Conservation (phyloP, 2,797 vertebrate species). For the Mormyrus proboscirostris region DNA sequence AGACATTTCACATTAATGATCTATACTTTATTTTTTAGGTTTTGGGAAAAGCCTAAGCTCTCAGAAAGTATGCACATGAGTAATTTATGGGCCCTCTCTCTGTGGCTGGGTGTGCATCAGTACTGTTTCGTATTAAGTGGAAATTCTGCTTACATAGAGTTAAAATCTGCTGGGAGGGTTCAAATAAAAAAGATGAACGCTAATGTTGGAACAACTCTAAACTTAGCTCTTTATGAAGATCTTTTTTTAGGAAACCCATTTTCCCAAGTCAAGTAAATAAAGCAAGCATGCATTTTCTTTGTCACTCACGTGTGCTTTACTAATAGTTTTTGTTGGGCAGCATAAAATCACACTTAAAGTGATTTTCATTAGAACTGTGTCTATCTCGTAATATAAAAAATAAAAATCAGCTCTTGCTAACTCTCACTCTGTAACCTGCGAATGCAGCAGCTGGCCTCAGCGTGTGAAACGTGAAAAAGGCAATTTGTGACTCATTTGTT, state of each 20-base stretch:
- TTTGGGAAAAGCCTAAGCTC: neutral
- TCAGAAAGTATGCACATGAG: neutral
- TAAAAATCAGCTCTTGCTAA: neutral
- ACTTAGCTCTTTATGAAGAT: neutral
- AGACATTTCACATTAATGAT: constrained; percentile 30
- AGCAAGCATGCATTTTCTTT: neutral
- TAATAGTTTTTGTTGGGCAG: neutral
- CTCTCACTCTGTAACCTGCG: neutral
- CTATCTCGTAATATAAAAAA: neutral
- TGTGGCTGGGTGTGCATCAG: neutral
- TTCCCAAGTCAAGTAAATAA: neutral
- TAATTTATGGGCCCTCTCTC: neutral
- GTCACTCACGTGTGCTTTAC: neutral
- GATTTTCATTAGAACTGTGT: neutral
- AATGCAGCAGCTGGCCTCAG: neutral
- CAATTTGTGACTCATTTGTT: constrained; percentile 56
- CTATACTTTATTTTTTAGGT: neutral
- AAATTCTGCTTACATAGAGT: neutral
- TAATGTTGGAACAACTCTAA: neutral
- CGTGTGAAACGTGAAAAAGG: constrained; percentile 10
- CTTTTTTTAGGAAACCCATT: neutral
- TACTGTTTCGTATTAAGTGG: neutral
- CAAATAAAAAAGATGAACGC: neutral
- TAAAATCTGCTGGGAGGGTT: neutral
- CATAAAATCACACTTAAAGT: neutral